Evolutionary conservation across 1,140 invertebrate species (phyloP).

Genomic region (Lepidotrigona ventralis): DNA sequence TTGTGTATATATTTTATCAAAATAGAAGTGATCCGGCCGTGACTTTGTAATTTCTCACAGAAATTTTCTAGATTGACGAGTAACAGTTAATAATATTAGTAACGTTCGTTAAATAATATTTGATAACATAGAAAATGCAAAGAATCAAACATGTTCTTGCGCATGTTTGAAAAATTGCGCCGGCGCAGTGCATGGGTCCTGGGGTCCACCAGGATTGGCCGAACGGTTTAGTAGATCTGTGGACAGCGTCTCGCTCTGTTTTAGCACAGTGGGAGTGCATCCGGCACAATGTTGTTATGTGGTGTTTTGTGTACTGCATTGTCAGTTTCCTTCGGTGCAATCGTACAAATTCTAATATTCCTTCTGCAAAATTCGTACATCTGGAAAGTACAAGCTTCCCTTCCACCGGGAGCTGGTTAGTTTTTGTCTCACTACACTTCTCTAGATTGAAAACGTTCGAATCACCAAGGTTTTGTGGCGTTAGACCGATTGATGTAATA

Average conservation of each 20-base stretch:
- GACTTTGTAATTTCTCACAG: no score
- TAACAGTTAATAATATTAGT: neutral
- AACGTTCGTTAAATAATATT: neutral
- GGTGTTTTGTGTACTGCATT: constrained; percentile 59
- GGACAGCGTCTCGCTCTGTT: neutral
- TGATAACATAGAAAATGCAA: neutral
- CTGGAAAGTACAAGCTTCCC: constrained; percentile 63
- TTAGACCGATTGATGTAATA: neutral
- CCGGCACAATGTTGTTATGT: constrained; percentile 71
- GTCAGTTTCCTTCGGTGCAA: constrained; percentile 54
- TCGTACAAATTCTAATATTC: constrained; percentile 59
- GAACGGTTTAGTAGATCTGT: neutral
- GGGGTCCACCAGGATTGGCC: neutral
- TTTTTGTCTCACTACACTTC: constrained; percentile 10
- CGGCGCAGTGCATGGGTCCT: neutral
- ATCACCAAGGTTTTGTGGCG: neutral
- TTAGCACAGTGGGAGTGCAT: constrained; percentile 59
- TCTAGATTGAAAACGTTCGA: neutral
- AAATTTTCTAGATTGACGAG: no score
- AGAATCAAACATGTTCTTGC: neutral
- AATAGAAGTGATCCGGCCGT: neutral
- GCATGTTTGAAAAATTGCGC: neutral
- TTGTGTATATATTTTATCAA: neutral
- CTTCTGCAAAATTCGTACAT: constrained; percentile 53
- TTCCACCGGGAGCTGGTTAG: constrained; percentile 74